Evolutionary conservation across 2,888 invertebrate species (phyloP).

Genomic region (Orthonevra nobilis): DNA sequence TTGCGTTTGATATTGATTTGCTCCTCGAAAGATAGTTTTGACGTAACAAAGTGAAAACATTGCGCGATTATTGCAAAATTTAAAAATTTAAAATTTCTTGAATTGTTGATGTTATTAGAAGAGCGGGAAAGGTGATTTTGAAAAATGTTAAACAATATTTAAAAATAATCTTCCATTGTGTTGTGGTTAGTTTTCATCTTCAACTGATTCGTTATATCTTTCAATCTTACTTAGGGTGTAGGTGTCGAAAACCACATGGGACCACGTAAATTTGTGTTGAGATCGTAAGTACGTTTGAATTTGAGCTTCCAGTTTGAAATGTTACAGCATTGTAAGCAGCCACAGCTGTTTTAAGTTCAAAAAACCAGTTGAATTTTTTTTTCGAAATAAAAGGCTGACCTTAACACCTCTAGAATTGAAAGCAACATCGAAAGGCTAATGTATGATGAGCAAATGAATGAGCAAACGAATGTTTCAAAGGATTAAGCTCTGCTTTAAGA

Average conservation of each 20-base stretch:
- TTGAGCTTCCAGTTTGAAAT: too few relatives aligned
- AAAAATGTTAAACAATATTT: slow-evolving; percentile 16
- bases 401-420: too few relatives aligned
- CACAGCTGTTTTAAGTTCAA: too few relatives aligned
- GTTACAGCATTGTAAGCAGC: too few relatives aligned
- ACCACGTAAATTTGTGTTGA: not conserved
- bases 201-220: too few relatives aligned
- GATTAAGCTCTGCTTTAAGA: too few relatives aligned
- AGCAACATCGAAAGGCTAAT: too few relatives aligned
- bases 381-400: too few relatives aligned
- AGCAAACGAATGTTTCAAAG: too few relatives aligned
- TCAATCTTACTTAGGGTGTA: not conserved
- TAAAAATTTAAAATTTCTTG: not conserved
- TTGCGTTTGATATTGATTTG: slow-evolving; percentile 5
- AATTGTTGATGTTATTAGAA: not conserved
- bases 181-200: slow-evolving; percentile 11
- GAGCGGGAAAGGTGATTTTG: slow-evolving; percentile 7
- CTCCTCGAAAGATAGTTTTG: slow-evolving; percentile 23
- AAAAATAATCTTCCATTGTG: slow-evolving; percentile 9
- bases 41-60: slow-evolving; percentile 13
- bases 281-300: too few relatives aligned
- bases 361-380: too few relatives aligned
- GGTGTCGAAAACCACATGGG: not conserved
- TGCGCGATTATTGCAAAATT: not conserved
- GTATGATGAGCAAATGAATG: too few relatives aligned